Base-by-base conservation (phyloP, 2,888 invertebrate genomes). In the Thera britannica region DNA sequence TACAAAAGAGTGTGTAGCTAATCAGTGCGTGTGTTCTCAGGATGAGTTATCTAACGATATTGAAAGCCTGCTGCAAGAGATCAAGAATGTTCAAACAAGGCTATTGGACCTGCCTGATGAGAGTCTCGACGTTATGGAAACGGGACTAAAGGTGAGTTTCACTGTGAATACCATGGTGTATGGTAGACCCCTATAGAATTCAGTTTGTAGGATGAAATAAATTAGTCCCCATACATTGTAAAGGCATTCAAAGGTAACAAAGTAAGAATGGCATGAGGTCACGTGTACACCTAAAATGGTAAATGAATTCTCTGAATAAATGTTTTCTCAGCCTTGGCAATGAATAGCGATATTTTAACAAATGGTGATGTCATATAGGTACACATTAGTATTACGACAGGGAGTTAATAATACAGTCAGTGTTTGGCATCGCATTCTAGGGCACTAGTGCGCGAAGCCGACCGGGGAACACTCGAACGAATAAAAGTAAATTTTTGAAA, bases 121-220 rank as follows among this genome's bases (percentile, higher is more conserved):
- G 83, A 96, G 95, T 84, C 95, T 97, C 78, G 95, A 95, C 74
- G 94, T 95, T 64, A 97, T 97, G 96, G 94, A 96, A 75, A 90
- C 94, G 61, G 96, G 96, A 76, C 93, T 97, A 55, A 94, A 94
- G 96, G 97, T 97, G 92, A 96, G 95, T 92, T 73, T 71, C 74
- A 74, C 71, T 72, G 73, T 72, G 70, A 34, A 70, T 74, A 72
- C 59, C 67, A 65, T 64, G 3, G n/a, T n/a, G n/a, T n/a, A n/a
- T n/a, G n/a, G 9, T 2, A 46, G 38, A 8, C 44, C 9, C 9
- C 44, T 46, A 23, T 38, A 58, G 9, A 11, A 41, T 55, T 34
- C 49, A 9, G 0, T 55, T 36, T 36, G 35, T 55, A 6, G 36
- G 36, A 11, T 55, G 36, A 36, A 41, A 3, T 9, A n/a, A 55